phyloP scores from a whole-genome alignment of 2,888 invertebrate species.

The Luperina nickerlii region DNA sequence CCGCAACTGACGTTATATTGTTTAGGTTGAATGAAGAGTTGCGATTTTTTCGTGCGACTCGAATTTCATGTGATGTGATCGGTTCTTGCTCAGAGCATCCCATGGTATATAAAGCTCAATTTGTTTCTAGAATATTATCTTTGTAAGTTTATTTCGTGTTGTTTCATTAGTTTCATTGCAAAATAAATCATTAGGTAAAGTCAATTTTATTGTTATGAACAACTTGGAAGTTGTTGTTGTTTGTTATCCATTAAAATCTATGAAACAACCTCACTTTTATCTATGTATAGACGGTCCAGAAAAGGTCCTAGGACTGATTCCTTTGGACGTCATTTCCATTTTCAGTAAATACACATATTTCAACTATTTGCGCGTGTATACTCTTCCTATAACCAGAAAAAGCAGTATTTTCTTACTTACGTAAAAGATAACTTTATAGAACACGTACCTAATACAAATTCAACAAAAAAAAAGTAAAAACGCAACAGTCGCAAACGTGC shows the following conservation, averaged over 20 bases:
- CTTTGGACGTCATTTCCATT: background rate
- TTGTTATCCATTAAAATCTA: background rate
- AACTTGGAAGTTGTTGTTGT: background rate
- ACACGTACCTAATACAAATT: background rate
- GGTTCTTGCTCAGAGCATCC: background rate
- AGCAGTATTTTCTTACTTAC: too few species aligned
- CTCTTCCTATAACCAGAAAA: too few species aligned
- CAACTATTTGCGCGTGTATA: background rate
- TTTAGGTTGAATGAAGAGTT: constrained; percentile 71
- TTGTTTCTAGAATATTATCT: background rate
- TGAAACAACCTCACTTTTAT: background rate
- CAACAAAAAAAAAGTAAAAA: background rate
- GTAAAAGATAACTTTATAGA: background rate
- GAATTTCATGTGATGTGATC: background rate
- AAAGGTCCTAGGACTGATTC: fast-evolving
- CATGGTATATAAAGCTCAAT: background rate
- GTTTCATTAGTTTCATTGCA: background rate
- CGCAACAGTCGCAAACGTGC: constrained; percentile 39
- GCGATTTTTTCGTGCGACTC: constrained; percentile 52
- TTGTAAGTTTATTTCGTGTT: background rate
- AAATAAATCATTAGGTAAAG: background rate
- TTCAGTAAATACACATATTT: background rate
- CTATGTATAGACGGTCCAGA: background rate
- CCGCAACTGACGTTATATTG: constrained; percentile 81
- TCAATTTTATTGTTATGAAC: background rate